phyloP scores from a whole-genome alignment of 2,797 vertebrate species.

The Myotis planiceps region DNA sequence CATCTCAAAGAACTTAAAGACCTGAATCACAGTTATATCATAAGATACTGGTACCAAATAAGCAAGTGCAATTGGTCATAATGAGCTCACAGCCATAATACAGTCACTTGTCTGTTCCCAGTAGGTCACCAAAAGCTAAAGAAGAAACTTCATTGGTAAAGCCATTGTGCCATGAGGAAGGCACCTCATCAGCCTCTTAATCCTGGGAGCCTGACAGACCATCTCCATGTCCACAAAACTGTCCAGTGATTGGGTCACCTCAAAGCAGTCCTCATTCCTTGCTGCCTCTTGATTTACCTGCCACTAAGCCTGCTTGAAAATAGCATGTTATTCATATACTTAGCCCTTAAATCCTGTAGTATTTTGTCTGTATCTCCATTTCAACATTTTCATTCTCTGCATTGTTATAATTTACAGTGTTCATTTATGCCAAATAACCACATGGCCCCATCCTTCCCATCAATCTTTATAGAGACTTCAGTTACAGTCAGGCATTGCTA shows the following conservation, averaged over 20 bases:
- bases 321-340: not conserved
- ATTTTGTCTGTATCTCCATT: not conserved
- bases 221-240: not conserved
- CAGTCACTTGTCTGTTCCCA: not conserved
- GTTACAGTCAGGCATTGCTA: not conserved
- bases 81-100: not conserved
- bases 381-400: not conserved
- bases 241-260: not conserved
- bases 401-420: not conserved
- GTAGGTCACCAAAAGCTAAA: not conserved
- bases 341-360: not conserved
- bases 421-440: not conserved
- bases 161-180: not conserved
- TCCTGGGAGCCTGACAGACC: not conserved
- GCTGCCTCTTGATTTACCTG: not conserved
- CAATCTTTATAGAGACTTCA: not conserved
- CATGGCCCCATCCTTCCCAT: not conserved
- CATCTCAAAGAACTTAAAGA: not conserved
- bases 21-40: conserved; percentile 30
- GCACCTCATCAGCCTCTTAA: not conserved
- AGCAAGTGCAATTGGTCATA: not conserved
- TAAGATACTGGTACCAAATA: not conserved
- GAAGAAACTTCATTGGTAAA: not conserved
- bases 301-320: not conserved
- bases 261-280: not conserved